phyloP scores from a whole-genome alignment of 2,888 invertebrate species.

The Psylliodes chrysocephalus region DNA sequence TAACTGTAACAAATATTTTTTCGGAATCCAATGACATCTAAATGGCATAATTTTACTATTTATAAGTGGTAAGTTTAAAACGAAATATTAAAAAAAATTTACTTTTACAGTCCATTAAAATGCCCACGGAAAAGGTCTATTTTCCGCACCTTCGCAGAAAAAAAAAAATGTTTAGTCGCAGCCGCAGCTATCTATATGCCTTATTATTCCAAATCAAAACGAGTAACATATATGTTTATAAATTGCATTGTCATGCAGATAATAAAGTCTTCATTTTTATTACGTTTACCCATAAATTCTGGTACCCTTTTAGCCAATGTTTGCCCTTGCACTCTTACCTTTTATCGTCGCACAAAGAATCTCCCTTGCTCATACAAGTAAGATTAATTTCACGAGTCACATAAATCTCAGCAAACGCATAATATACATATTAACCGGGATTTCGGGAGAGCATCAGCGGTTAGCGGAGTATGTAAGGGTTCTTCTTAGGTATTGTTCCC shows the following conservation, averaged over 20 bases:
- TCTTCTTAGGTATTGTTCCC: conserved; percentile 53
- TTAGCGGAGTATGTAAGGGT: conserved; percentile 53
- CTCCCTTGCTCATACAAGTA: conserved; percentile 44
- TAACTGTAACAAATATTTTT: too few relatives aligned
- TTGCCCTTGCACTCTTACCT: conserved; percentile 37
- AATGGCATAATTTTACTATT: too few relatives aligned
- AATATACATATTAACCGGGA: conserved; percentile 60
- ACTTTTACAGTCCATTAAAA: too few relatives aligned
- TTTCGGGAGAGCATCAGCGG: conserved; percentile 58
- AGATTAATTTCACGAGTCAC: conserved; percentile 54
- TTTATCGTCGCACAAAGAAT: conserved; percentile 29
- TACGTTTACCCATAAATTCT: conserved; percentile 39
- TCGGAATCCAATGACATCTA: too few relatives aligned
- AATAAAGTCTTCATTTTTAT: conserved; percentile 45
- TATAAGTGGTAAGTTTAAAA: too few relatives aligned
- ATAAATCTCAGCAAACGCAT: conserved; percentile 58
- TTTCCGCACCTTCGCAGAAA: too few relatives aligned
- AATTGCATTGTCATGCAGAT: conserved; percentile 45
- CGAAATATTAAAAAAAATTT: too few relatives aligned
- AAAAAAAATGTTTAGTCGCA: too few relatives aligned
- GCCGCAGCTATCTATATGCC: too few relatives aligned
- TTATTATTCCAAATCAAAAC: conserved; percentile 24
- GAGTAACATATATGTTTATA: conserved; percentile 36
- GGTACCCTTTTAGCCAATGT: conserved; percentile 37
- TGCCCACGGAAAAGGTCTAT: too few relatives aligned